These are phyloP conservation scores for Elaeidobius kamerunicus DNA, from an alignment of 2,888 invertebrate genomes.

Conservation along the genomic window DNA sequence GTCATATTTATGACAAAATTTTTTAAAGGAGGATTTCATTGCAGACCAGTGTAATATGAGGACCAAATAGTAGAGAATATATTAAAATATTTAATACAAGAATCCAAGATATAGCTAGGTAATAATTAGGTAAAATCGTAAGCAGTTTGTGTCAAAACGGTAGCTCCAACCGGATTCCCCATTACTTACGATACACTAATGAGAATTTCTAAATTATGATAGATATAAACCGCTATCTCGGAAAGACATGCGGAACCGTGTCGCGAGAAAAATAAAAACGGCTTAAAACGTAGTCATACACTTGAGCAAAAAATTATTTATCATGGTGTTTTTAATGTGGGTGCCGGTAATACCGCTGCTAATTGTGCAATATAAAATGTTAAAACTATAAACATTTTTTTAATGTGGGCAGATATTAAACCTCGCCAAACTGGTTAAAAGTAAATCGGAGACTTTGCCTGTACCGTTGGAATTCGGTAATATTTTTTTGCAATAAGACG, in stretches of 20 bases:
- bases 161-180: too few relatives aligned
- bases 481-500: too few relatives aligned
- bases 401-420: slow-evolving; percentile 21
- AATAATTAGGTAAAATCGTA: too few relatives aligned
- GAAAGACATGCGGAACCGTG: slow-evolving; percentile 1
- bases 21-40: too few relatives aligned
- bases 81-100: too few relatives aligned
- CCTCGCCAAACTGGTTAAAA: slow-evolving; percentile 23
- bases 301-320: slow-evolving; percentile 25
- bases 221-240: slow-evolving; percentile 3
- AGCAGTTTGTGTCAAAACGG: too few relatives aligned
- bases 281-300: slow-evolving; percentile 8
- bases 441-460: slow-evolving; percentile 15
- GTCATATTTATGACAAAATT: too few relatives aligned
- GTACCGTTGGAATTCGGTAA: too few relatives aligned
- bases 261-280: slow-evolving; percentile 13
- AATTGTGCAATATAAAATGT: slow-evolving; percentile 26
- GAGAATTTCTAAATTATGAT: background rate
- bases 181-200: too few relatives aligned
- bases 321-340: slow-evolving; percentile 23
- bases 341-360: slow-evolving; percentile 22
- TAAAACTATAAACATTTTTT: slow-evolving; percentile 24
- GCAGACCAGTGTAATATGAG: too few relatives aligned
- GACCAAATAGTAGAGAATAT: too few relatives aligned
- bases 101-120: too few relatives aligned